A percentile compares a stretch with the other conserved stretches of the same genome.
Conservation (phyloP, 30 jellyfish, hydroid and myxozoan genomes). For the Chrysaora quinquecirrha region DNA sequence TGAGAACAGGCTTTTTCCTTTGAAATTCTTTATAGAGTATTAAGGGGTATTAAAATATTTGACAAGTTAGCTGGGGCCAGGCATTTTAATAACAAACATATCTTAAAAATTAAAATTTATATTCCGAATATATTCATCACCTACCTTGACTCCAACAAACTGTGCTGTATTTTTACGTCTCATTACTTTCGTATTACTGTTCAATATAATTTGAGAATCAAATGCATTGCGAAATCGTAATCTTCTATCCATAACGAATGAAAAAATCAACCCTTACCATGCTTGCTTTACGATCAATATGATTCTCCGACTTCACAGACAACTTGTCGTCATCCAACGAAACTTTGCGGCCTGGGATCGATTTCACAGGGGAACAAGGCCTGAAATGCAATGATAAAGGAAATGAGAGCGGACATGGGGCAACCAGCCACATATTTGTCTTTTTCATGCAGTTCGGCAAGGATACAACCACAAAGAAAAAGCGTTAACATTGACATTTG, state of each 20-base stretch:
- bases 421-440: conserved; percentile 1
- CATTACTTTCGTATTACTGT: neutral
- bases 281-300: conserved; percentile 14
- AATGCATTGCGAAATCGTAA: neutral
- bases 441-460: neutral
- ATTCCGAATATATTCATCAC: no score
- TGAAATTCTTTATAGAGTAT: no score
- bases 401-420: neutral
- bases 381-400: conserved; percentile 4
- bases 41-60: no score
- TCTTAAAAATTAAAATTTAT: no score
- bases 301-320: conserved; percentile 14
- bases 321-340: conserved; percentile 30
- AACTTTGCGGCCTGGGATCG: conserved; percentile 16
- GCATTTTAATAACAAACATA: no score
- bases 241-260: conserved; percentile 1
- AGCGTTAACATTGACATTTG: no score
- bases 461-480: neutral
- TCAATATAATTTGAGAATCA: neutral
- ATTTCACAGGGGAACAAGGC: conserved; percentile 48
- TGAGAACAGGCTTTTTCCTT: no score
- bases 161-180: neutral
- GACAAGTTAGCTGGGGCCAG: no score
- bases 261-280: conserved; percentile 15
- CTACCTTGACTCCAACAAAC: conserved; percentile 34